These are phyloP conservation scores for Cryptus armator DNA, from an alignment of 2,888 invertebrate genomes.

Conservation along the genomic window DNA sequence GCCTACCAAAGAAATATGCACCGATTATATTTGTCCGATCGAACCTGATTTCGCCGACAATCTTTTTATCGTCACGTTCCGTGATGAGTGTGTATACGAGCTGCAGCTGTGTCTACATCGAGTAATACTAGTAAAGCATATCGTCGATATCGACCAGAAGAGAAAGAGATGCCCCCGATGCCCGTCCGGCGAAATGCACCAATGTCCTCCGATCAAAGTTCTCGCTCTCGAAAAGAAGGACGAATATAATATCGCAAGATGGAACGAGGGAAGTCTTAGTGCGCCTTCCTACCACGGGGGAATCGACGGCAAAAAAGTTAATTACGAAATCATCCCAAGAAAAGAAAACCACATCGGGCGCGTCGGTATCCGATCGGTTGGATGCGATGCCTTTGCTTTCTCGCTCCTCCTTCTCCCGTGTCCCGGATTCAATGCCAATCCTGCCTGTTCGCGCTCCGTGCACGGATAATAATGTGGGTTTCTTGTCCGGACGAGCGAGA, in stretches of 20 bases:
- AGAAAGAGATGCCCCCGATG: slow-evolving; percentile 14
- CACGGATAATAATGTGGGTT: slow-evolving; percentile 80
- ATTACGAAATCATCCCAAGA: slow-evolving; percentile 80
- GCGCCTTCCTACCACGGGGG: slow-evolving; percentile 40
- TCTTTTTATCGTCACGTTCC: slow-evolving; percentile 45
- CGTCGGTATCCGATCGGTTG: slow-evolving; percentile 37
- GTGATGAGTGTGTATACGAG: not conserved
- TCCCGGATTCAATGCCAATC: slow-evolving; percentile 77
- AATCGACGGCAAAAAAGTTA: slow-evolving; percentile 78
- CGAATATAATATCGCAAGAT: slow-evolving; percentile 9
- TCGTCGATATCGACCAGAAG: slow-evolving; percentile 30
- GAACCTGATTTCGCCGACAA: slow-evolving; percentile 55
- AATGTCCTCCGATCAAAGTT: slow-evolving; percentile 51
- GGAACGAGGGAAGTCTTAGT: slow-evolving; percentile 38
- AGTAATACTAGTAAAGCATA: slow-evolving; percentile 10
- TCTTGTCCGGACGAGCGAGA: slow-evolving; percentile 79
- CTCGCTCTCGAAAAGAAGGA: slow-evolving; percentile 19
- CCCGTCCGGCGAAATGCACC: slow-evolving; percentile 55
- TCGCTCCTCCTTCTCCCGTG: slow-evolving; percentile 52
- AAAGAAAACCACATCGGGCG: slow-evolving; percentile 73
- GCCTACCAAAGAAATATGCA: not conserved
- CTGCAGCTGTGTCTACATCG: slow-evolving; percentile 9
- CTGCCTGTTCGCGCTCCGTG: slow-evolving; percentile 67
- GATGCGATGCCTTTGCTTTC: not conserved
- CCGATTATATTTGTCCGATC: slow-evolving; percentile 50